These are phyloP conservation scores for Mormyrus lacerda DNA, from an alignment of 2,113 vertebrate species.

Conservation along the genomic window DNA sequence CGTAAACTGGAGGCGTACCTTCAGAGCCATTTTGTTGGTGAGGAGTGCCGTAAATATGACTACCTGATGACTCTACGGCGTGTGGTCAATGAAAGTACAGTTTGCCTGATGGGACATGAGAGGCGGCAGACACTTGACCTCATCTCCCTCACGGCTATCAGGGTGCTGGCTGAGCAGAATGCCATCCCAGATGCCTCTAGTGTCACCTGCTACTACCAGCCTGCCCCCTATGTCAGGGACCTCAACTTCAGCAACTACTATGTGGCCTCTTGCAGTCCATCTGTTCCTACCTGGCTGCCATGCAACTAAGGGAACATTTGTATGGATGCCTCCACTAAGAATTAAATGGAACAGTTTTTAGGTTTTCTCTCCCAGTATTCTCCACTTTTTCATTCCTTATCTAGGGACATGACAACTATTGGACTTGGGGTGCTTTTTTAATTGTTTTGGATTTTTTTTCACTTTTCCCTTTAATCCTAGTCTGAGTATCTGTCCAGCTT, in stretches of 20 bases:
- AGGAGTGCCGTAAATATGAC: slow-evolving; percentile 91
- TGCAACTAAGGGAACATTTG: slow-evolving; percentile 70
- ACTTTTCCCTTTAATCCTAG: neutral
- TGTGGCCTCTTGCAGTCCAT: slow-evolving; percentile 76
- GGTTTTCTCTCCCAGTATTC: slow-evolving; percentile 24
- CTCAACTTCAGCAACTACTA: slow-evolving; percentile 98
- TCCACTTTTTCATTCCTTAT: slow-evolving; percentile 41
- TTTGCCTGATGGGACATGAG: slow-evolving; percentile 97
- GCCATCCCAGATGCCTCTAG: slow-evolving; percentile 85
- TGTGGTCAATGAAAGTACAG: slow-evolving; percentile 95
- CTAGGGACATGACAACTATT: slow-evolving; percentile 40
- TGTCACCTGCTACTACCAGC: slow-evolving; percentile 97
- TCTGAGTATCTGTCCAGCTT: neutral
- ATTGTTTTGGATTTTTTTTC: slow-evolving; percentile 42
- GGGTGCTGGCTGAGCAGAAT: slow-evolving; percentile 87
- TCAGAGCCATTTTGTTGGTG: slow-evolving; percentile 91
- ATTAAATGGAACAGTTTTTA: slow-evolving; percentile 43
- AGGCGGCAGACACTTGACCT: slow-evolving; percentile 90
- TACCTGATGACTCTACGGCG: slow-evolving; percentile 90
- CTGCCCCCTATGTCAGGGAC: slow-evolving; percentile 87
- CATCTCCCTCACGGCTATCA: slow-evolving; percentile 83
- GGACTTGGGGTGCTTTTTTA: slow-evolving; percentile 50
- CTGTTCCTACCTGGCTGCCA: slow-evolving; percentile 92
- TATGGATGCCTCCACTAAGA: slow-evolving; percentile 16
- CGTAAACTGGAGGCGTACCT: slow-evolving; percentile 92